phyloP scores from a whole-genome alignment of 2,888 invertebrate species.

The Drymonia ruficornis region DNA sequence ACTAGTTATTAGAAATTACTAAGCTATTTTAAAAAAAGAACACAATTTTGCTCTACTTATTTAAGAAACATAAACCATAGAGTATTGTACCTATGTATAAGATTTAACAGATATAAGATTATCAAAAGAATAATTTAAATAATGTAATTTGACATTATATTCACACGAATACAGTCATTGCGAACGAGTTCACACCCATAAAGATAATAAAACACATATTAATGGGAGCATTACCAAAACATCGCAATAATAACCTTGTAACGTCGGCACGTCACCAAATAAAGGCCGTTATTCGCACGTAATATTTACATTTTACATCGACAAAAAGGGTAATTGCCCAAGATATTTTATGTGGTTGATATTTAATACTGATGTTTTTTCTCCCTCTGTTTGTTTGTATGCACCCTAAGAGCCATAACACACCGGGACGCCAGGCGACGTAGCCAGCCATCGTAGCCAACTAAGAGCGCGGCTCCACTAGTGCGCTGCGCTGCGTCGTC shows the following conservation, averaged over 20 bases:
- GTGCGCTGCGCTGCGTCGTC: too few species aligned
- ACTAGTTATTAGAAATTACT: too few species aligned
- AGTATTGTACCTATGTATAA: too few species aligned
- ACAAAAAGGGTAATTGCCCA: slow-evolving; percentile 24
- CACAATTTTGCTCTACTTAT: too few species aligned
- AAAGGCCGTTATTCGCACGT: slow-evolving; percentile 21
- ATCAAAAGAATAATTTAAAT: background rate
- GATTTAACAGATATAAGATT: background rate
- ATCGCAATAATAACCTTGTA: slow-evolving; percentile 20
- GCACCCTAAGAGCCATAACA: too few species aligned
- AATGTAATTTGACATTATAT: background rate
- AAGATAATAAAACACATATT: slow-evolving; percentile 1
- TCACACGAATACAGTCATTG: background rate
- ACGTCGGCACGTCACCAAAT: slow-evolving; percentile 9
- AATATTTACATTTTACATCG: slow-evolving; percentile 28
- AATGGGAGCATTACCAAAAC: slow-evolving; percentile 6
- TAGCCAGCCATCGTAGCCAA: too few species aligned
- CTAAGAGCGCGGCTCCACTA: too few species aligned
- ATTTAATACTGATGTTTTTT: slow-evolving; percentile 20
- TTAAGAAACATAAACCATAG: too few species aligned
- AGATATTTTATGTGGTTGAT: slow-evolving; percentile 24
- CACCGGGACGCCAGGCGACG: too few species aligned
- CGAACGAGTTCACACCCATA: background rate
- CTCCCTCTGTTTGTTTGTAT: slow-evolving; percentile 17
- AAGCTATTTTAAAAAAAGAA: too few species aligned